Base-by-base conservation (phyloP, 2,888 invertebrate genomes). In the Ennomos erosarius region DNA sequence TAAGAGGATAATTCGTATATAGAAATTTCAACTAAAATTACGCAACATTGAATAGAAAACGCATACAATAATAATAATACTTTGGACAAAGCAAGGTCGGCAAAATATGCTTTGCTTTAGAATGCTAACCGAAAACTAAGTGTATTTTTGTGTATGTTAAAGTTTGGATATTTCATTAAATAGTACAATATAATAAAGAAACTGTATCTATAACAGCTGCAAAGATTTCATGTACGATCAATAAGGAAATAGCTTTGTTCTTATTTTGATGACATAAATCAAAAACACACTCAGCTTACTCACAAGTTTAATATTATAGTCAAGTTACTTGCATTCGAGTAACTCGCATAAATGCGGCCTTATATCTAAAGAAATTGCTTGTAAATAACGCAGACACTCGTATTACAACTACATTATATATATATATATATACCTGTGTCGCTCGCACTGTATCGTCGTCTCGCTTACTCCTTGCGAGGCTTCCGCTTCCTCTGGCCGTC, bases 401-500 rank as follows among this genome's bases (percentile, higher is more conserved):
- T 38, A 42, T 26, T 35, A 13, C n/a, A 45, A 38, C 36, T 47
- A 35, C 46, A 43, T 47, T 39, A 11, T 50, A 57, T 38, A 38
- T 39, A 11, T 50, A 57, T 38, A 38, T 47, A 33, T 61, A 61
- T 66, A 68, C 58, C 60, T 68, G 62, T 55, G 40, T 55, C 56
- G 38, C 51, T 61, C 52, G 44, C 48, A 52, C 50, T 10, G 5
- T 43, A 26, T 47, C 16, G 57, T n/a, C 26, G 55, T 55, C 63
- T 58, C 62, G 50, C 65, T 83, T 78, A 92, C 86, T 93, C 93
- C 81, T 89, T 90, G 70, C 93, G 91, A 16, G 90, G 82, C 73
- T 91, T 92, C 69, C 93, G 80, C 76, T 90, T 92, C 73, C 92
- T 73, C 53, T 89, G 92, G 0, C 87, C 90, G 76, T 92, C 93